Percentiles rank a stretch among this genome's conserved stretches.
Evolutionary conservation across 1,140 invertebrate species (phyloP).

Genomic region (Hesperophylax magnus): DNA sequence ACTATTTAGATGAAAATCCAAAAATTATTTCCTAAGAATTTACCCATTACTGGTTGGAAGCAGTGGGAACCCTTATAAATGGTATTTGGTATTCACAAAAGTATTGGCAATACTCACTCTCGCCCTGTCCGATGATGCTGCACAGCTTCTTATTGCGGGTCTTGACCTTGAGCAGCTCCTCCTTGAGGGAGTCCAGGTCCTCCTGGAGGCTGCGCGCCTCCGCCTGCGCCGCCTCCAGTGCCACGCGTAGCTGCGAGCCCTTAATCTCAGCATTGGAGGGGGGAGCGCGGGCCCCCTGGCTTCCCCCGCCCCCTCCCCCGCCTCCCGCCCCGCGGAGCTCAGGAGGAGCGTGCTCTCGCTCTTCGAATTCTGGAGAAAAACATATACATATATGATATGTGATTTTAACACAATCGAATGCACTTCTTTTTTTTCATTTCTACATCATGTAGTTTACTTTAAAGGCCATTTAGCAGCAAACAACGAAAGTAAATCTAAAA

Average conservation of each 20-base stretch:
- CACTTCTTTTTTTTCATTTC: no score
- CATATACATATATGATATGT: no score
- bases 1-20: no score
- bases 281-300: constrained; percentile 60
- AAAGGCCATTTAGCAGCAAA: no score
- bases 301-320: constrained; percentile 46
- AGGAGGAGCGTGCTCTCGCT: background rate
- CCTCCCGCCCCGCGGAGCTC: background rate
- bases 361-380: background rate
- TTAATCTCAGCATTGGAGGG: constrained; percentile 71
- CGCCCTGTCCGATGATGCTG: constrained; percentile 82
- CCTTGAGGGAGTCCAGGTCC: constrained; percentile 75
- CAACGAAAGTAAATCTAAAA: no score
- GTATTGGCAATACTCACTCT: constrained; percentile 75
- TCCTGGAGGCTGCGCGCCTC: constrained; percentile 75
- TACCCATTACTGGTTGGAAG: no score
- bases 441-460: no score
- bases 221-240: constrained; percentile 77
- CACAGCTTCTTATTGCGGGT: constrained; percentile 84
- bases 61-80: no score
- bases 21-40: no score
- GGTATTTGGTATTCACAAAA: no score
- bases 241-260: constrained; percentile 74
- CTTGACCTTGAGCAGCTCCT: constrained; percentile 81
- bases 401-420: no score